Percentiles rank a stretch among this genome's conserved stretches.
Conservation (phyloP, 2,797 vertebrate species). For the Miichthys miiuy region DNA sequence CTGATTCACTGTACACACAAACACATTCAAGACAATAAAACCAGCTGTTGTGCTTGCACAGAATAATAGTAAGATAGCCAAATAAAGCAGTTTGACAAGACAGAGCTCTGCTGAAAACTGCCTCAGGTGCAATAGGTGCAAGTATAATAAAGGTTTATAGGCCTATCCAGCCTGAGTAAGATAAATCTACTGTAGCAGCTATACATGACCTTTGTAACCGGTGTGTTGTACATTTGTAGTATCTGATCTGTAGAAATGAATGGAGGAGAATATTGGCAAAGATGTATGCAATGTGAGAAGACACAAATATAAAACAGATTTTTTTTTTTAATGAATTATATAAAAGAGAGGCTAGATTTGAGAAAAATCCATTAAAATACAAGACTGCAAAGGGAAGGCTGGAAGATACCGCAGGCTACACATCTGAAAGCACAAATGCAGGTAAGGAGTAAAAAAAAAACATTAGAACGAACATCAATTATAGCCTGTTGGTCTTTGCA, state of each 20-base stretch:
- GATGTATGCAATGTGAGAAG: not conserved
- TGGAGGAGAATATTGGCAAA: not conserved
- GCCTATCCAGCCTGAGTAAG: not conserved
- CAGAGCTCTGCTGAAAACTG: not conserved
- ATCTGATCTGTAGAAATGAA: not conserved
- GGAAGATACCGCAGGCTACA: slow-evolving; percentile 7
- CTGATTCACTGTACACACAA: slow-evolving; percentile 8
- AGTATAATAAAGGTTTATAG: not conserved
- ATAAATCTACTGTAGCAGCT: not conserved
- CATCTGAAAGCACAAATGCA: slow-evolving; percentile 18
- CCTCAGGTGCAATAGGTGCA: not conserved
- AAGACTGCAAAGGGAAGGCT: not conserved
- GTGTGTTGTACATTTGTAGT: not conserved
- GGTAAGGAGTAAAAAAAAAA: not conserved
- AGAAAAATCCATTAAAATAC: slow-evolving; percentile 23
- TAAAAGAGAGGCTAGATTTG: slow-evolving; percentile 3
- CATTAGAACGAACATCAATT: slow-evolving; percentile 8
- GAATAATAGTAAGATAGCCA: not conserved
- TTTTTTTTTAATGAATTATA: slow-evolving; percentile 29
- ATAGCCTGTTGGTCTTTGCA: slow-evolving; percentile 7
- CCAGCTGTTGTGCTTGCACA: not conserved
- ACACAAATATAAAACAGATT: slow-evolving; percentile 16
- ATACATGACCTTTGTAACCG: slow-evolving; percentile 15
- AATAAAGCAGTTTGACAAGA: not conserved
- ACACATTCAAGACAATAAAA: slow-evolving; percentile 18